phyloP scores from a whole-genome alignment of 2,113 vertebrate species.

The Craseonycteris thonglongyai region DNA sequence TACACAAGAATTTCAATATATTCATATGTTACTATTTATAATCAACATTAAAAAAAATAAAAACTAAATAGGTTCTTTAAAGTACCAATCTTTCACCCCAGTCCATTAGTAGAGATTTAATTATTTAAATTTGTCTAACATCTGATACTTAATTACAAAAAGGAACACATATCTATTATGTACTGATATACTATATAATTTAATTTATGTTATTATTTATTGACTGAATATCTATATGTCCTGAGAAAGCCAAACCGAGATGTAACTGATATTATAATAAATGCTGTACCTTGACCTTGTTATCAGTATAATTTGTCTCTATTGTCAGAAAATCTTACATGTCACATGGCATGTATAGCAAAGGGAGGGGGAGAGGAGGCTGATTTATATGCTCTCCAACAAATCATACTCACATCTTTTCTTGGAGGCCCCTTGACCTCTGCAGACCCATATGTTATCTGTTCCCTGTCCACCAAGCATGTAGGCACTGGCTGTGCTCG shows the following conservation, averaged over 20 bases:
- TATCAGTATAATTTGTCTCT: slow-evolving; percentile 10
- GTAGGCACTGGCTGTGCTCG: not conserved
- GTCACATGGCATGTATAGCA: not conserved
- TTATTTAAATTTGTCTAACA: not conserved
- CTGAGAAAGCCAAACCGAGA: not conserved
- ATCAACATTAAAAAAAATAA: not conserved
- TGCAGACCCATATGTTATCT: not conserved
- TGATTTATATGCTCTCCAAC: not conserved
- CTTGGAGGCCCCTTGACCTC: not conserved
- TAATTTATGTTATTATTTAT: not conserved
- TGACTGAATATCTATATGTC: not conserved
- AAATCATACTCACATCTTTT: not conserved
- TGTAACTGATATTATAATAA: not conserved
- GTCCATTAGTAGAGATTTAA: not conserved
- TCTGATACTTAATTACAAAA: not conserved
- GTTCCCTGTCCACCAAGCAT: not conserved
- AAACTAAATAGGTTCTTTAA: not conserved
- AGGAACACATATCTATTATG: not conserved
- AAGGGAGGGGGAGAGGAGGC: not conserved
- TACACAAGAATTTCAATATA: not conserved
- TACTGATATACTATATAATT: not conserved
- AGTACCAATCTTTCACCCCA: not conserved
- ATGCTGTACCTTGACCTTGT: not conserved
- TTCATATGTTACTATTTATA: not conserved
- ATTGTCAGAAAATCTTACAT: not conserved